phyloP scores from a whole-genome alignment of 1,140 invertebrate species.

The Yoshiicerus persimilis region DNA sequence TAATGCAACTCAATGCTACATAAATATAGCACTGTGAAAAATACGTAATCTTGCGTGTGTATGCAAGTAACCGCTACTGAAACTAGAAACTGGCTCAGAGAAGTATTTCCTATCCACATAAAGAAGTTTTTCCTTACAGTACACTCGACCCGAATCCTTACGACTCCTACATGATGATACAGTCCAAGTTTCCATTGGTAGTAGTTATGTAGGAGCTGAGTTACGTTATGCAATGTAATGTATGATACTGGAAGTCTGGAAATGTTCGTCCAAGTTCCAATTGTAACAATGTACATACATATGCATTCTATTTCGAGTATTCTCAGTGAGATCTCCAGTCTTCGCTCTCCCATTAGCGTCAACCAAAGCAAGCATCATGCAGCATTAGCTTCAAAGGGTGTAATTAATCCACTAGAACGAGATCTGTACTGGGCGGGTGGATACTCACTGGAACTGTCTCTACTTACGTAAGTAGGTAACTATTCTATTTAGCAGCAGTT shows the following conservation, averaged over 20 bases:
- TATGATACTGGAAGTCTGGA: neutral
- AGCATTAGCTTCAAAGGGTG: conserved; percentile 11
- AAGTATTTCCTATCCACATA: no score
- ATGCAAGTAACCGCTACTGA: no score
- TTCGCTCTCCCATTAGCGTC: neutral
- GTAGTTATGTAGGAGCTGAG: neutral
- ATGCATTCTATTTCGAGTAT: neutral
- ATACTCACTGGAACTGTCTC: neutral
- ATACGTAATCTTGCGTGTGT: no score
- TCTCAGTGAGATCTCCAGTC: neutral
- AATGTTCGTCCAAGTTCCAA: no score
- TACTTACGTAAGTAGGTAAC: neutral
- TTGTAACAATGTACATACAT: no score
- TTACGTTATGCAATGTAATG: neutral
- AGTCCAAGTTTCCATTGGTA: no score
- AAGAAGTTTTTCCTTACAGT: no score
- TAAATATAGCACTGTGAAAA: neutral
- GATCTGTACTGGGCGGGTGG: neutral
- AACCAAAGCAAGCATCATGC: conserved; percentile 8
- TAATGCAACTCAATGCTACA: neutral
- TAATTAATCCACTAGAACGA: conserved; percentile 11
- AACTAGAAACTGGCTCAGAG: no score
- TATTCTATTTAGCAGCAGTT: neutral
- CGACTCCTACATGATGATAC: no score
- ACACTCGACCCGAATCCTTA: no score